Evolutionary conservation across 2,113 vertebrate species (phyloP).

Genomic region (Rhynchomys soricoides): DNA sequence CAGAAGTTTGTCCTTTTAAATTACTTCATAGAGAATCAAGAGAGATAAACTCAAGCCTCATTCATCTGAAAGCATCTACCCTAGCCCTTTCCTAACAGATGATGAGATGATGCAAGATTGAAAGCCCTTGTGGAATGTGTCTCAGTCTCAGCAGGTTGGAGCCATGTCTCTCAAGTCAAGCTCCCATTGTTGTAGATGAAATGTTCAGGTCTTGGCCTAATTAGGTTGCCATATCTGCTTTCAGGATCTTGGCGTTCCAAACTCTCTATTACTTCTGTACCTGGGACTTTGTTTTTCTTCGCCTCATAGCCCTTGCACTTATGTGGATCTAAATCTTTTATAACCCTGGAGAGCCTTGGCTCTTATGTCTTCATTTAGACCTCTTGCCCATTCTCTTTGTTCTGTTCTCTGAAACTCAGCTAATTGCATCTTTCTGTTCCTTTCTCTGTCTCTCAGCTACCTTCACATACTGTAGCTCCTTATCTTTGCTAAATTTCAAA

Average conservation of each 20-base stretch:
- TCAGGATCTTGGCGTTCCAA: conserved; percentile 12
- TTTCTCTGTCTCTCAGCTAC: background rate
- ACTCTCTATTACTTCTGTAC: background rate
- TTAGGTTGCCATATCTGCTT: background rate
- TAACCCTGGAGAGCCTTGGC: conserved; percentile 11
- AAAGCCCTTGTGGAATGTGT: background rate
- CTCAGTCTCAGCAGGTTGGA: background rate
- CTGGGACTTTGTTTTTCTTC: conserved; percentile 6
- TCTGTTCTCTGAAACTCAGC: background rate
- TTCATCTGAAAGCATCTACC: conserved; percentile 37
- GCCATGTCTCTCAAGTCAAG: background rate
- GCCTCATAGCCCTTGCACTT: background rate
- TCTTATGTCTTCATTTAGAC: background rate
- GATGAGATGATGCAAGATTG: background rate
- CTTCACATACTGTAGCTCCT: background rate
- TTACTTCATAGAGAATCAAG: background rate
- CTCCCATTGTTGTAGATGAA: background rate
- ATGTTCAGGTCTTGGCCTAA: background rate
- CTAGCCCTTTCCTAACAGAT: background rate
- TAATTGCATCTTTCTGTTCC: background rate
- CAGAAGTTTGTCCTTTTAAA: background rate
- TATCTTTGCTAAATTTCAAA: background rate
- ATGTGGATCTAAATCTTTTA: background rate
- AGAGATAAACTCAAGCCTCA: background rate
- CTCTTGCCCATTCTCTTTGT: background rate